Conservation (phyloP, 1,140 invertebrate species). For the Aphelinus atriplicis region DNA sequence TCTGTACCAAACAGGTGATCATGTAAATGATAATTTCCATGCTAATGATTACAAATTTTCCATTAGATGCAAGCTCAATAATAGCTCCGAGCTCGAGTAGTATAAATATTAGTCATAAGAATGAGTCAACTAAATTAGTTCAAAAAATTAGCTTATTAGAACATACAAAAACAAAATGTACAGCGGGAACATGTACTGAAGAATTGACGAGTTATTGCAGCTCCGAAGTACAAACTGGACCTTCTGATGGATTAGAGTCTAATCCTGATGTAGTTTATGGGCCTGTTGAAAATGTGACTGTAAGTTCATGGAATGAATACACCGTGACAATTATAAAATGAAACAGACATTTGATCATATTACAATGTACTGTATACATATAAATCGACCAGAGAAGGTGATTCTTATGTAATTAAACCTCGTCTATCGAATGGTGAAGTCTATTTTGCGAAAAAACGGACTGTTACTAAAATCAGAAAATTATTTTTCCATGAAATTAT, state of each 20-base stretch:
- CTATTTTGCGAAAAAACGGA: no score
- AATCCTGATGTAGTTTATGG: slow-evolving; percentile 54
- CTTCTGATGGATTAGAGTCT: slow-evolving; percentile 51
- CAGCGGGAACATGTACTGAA: slow-evolving; percentile 59
- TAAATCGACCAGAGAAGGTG: no score
- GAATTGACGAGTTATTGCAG: slow-evolving; percentile 54
- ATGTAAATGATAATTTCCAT: no score
- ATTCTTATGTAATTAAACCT: no score
- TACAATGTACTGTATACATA: no score
- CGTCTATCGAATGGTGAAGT: no score
- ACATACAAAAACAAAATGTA: slow-evolving; percentile 47
- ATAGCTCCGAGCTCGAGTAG: neutral
- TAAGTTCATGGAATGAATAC: slow-evolving; percentile 43
- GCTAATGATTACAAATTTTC: neutral
- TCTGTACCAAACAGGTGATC: no score
- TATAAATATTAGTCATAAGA: slow-evolving; percentile 25
- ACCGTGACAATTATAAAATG: no score
- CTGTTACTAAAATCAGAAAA: no score
- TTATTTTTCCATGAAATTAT: no score
- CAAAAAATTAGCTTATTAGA: slow-evolving; percentile 12
- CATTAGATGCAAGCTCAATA: slow-evolving; percentile 5
- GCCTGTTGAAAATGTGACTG: slow-evolving; percentile 61
- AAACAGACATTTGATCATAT: no score
- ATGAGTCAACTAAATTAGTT: slow-evolving; percentile 16
- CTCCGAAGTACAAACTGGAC: slow-evolving; percentile 59